A percentile compares a stretch with the other conserved stretches of the same genome.
These are phyloP conservation scores for Synergus itoensis DNA, from an alignment of 2,888 invertebrate genomes.

Conservation along the genomic window DNA sequence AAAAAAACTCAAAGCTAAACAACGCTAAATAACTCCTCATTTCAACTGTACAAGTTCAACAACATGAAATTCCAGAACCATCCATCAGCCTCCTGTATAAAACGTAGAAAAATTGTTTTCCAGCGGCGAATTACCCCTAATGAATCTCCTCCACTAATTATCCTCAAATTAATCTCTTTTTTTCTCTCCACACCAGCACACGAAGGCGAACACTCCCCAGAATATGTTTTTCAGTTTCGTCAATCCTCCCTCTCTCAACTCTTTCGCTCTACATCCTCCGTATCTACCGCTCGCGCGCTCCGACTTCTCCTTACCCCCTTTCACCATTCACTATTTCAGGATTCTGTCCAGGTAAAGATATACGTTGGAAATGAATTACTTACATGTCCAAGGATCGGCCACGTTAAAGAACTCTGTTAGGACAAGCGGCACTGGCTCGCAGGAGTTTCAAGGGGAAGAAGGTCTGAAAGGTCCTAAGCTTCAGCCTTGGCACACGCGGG, in stretches of 20 bases:
- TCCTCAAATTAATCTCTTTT: constrained; percentile 6
- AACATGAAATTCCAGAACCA: background rate
- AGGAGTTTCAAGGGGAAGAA: constrained; percentile 27
- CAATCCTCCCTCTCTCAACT: constrained; percentile 23
- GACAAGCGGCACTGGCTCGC: constrained; percentile 51
- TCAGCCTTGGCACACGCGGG: constrained; percentile 20
- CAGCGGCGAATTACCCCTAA: background rate
- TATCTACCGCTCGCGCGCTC: constrained; percentile 18
- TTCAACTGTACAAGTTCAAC: background rate
- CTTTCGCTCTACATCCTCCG: constrained; percentile 14
- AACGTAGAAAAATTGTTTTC: background rate
- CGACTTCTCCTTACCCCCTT: background rate
- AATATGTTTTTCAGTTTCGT: constrained; percentile 30
- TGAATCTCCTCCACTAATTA: background rate
- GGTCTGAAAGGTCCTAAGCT: background rate
- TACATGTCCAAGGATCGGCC: constrained; percentile 60
- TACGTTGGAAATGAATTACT: constrained; percentile 39
- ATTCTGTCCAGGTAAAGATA: background rate
- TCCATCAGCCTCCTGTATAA: background rate
- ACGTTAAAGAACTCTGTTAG: constrained; percentile 55
- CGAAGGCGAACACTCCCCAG: background rate
- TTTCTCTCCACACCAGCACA: background rate
- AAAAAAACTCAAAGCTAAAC: background rate
- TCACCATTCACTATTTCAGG: background rate
- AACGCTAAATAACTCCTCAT: background rate